Percentiles rank a stretch among this genome's conserved stretches.
Conservation (phyloP, 2,888 invertebrate genomes). For the Patella pellucida region DNA sequence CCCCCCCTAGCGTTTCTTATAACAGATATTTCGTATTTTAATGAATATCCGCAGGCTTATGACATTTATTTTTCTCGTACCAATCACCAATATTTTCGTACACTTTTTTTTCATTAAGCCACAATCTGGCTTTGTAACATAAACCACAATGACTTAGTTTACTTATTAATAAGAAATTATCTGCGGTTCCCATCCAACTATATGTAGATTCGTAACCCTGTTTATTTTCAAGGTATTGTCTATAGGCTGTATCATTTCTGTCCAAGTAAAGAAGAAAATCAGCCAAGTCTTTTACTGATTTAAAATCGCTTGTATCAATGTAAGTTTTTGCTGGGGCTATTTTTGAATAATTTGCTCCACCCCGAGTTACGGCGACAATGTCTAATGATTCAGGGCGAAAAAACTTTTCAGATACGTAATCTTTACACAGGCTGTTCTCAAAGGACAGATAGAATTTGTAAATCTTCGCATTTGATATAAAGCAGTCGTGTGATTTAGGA, state of each 20-base stretch:
- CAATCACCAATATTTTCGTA: too few species aligned
- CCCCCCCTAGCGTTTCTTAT: too few species aligned
- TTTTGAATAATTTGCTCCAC: constrained; percentile 30
- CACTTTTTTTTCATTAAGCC: too few species aligned
- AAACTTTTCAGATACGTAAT: constrained; percentile 36
- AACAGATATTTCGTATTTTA: too few species aligned
- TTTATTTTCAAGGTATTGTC: too few species aligned
- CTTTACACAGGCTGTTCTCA: constrained; percentile 33
- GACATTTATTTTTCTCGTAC: too few species aligned
- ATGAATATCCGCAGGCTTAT: too few species aligned
- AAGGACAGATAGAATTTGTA: constrained; percentile 36
- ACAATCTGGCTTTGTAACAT: too few species aligned
- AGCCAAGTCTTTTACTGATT: constrained; percentile 17
- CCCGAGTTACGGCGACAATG: constrained; percentile 30
- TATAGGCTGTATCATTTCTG: not conserved
- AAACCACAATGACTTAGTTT: too few species aligned
- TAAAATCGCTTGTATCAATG: constrained; percentile 18
- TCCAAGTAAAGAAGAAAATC: constrained; percentile 14
- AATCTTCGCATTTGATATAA: constrained; percentile 14
- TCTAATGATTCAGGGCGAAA: constrained; percentile 14
- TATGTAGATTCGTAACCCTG: too few species aligned
- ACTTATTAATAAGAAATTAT: too few species aligned
- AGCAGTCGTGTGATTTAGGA: not conserved
- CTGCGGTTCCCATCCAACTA: too few species aligned
- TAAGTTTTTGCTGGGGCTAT: not conserved